These are phyloP conservation scores for Heliangelus exortis DNA, from an alignment of 2,797 vertebrate species.

Conservation along the genomic window DNA sequence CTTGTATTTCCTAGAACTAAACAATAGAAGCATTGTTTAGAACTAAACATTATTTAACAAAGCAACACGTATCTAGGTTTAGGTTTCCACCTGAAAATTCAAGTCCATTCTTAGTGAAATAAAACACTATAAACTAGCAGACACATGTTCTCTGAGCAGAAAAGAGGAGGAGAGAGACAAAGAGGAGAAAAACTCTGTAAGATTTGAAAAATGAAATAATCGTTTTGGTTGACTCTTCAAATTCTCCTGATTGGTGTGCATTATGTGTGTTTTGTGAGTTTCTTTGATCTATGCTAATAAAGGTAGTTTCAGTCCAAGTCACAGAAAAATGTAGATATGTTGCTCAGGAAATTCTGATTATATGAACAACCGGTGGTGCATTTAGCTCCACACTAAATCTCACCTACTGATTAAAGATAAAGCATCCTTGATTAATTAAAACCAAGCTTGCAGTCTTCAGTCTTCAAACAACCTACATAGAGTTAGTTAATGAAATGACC, in stretches of 20 bases:
- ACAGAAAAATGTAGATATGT: not conserved
- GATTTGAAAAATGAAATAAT: not conserved
- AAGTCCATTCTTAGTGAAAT: not conserved
- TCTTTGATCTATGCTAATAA: not conserved
- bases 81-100: not conserved
- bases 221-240: not conserved
- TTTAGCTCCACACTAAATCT: not conserved
- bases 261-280: not conserved
- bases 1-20: not conserved
- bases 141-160: not conserved
- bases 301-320: not conserved
- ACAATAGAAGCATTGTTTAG: not conserved
- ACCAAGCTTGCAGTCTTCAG: not conserved
- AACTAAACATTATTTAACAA: not conserved
- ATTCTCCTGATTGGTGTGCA: not conserved
- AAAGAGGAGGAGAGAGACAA: not conserved
- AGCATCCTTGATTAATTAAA: not conserved
- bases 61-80: not conserved
- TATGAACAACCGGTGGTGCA: not conserved
- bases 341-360: not conserved
- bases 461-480: not conserved
- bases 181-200: not conserved
- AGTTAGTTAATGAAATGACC: not conserved
- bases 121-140: not conserved
- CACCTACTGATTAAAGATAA: not conserved